Percentiles rank a stretch among this genome's conserved stretches.
phyloP scores from a whole-genome alignment of 2,888 invertebrate genomes.

The Syrista parreyssii region DNA sequence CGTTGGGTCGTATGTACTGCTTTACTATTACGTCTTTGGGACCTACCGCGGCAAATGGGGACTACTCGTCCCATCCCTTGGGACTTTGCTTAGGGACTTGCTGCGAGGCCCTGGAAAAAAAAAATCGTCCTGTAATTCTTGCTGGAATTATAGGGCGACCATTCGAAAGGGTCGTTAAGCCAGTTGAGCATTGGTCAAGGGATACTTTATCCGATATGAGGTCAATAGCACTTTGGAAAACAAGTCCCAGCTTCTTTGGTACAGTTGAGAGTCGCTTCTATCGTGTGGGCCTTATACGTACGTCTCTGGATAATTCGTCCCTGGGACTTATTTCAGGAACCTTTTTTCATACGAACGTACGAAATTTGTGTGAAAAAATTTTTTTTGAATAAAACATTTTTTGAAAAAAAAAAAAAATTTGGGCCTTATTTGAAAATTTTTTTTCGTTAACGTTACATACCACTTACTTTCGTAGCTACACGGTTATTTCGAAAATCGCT shows the following conservation, averaged over 20 bases:
- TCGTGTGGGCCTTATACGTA: not conserved
- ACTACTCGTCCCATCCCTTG: slow-evolving; percentile 4
- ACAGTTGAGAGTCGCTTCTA: not conserved
- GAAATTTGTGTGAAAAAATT: not conserved
- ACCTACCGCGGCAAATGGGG: not conserved
- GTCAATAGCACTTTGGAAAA: slow-evolving; percentile 36
- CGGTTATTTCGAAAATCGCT: not conserved
- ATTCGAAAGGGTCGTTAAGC: slow-evolving; percentile 43
- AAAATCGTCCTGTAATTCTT: slow-evolving; percentile 35
- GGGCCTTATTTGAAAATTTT: not conserved
- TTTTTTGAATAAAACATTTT: not conserved
- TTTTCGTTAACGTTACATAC: not conserved
- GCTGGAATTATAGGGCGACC: slow-evolving; percentile 30
- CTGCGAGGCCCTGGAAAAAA: slow-evolving; percentile 14
- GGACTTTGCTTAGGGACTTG: not conserved
- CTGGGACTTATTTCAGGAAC: not conserved
- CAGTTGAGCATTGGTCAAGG: slow-evolving; percentile 31
- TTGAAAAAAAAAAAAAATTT: not conserved
- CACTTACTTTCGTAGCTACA: not conserved
- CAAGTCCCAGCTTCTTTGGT: not conserved
- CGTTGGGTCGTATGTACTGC: slow-evolving; percentile 20
- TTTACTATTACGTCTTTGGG: slow-evolving; percentile 11
- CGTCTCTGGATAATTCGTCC: not conserved
- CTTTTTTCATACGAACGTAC: not conserved
- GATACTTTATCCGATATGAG: slow-evolving; percentile 32